phyloP scores from a whole-genome alignment of 2,888 invertebrate genomes.

The Tortricodes alternella region DNA sequence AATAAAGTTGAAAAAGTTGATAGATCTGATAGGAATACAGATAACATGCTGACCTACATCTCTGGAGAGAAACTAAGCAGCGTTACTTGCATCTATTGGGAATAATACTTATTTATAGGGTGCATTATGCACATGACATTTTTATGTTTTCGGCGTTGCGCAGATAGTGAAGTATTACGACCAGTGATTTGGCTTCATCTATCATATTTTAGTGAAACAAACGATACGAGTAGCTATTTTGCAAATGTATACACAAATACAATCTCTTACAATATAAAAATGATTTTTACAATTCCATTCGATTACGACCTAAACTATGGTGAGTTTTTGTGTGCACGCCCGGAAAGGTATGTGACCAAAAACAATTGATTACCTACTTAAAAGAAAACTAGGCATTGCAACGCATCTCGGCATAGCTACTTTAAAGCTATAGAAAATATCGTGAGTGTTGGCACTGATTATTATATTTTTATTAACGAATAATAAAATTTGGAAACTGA shows the following conservation, averaged over 20 bases:
- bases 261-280: too few relatives aligned
- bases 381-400: too few relatives aligned
- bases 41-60: conserved; percentile 78
- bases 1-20: conserved; percentile 46
- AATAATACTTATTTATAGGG: conserved; percentile 79
- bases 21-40: conserved; percentile 42
- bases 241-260: too few relatives aligned
- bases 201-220: conserved; percentile 3
- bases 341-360: too few relatives aligned
- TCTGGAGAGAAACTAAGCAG: conserved; percentile 71
- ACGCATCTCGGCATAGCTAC: too few relatives aligned
- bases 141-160: conserved; percentile 77
- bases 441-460: too few relatives aligned
- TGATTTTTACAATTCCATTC: too few relatives aligned
- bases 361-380: too few relatives aligned
- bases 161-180: conserved; percentile 58
- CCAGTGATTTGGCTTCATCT: conserved; percentile 55
- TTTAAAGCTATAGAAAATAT: too few relatives aligned
- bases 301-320: too few relatives aligned
- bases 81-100: conserved; percentile 71
- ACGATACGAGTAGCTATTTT: neutral
- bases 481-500: neutral
- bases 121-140: conserved; percentile 80
- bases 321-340: too few relatives aligned
- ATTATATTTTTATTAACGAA: too few relatives aligned